Evolutionary conservation across 2,888 invertebrate species (phyloP), one percentile per base, ranked within the genome.

Genomic region (Torymus tubicola): DNA sequence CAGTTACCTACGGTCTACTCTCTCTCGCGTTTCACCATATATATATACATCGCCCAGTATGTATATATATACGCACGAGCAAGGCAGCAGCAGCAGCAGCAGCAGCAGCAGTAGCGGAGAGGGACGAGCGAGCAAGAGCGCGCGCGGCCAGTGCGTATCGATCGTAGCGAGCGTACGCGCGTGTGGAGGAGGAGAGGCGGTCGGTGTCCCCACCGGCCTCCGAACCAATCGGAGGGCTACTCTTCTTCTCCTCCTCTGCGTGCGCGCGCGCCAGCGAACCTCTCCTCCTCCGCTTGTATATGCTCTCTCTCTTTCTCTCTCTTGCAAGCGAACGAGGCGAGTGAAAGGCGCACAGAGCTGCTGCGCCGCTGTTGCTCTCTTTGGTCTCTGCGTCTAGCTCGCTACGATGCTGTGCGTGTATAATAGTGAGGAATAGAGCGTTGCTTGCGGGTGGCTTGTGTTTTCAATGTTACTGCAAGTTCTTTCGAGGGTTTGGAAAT

Each of bases 111-210:
- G 42, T 8, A 42, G 42, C 42, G n/a, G 42, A n/a, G 57, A 85
- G 84, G 80, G 83, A 85, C 82, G 77, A 70, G 72, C 8, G 50
- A 50, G 50, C 10, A 52, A 61, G 61, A 1, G 21, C 24, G 57
- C 58, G 83, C 81, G 87, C 87, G 90, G 90, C 87, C 90, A 90
- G 90, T 90, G 90, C 90, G 90, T 90, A 90, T 90, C 90, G 90
- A 90, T 90, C 90, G 88, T 87, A 24, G 63, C 65, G 88, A 88
- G 60, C 4, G 58, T 60, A 57, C 88, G 86, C 88, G 90, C 88
- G 88, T 87, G 88, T 89, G 88, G 87, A 87, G 88, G 89, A 87
- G 88, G 90, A 88, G 89, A 16, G 70, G 57, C 18, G 58, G 70
- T 75, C 70, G 67, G 57, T 61, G 76, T 88, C 88, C 87, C 78